phyloP scores from a whole-genome alignment of 2,113 vertebrate genomes.

The Dascyllus trimaculatus region DNA sequence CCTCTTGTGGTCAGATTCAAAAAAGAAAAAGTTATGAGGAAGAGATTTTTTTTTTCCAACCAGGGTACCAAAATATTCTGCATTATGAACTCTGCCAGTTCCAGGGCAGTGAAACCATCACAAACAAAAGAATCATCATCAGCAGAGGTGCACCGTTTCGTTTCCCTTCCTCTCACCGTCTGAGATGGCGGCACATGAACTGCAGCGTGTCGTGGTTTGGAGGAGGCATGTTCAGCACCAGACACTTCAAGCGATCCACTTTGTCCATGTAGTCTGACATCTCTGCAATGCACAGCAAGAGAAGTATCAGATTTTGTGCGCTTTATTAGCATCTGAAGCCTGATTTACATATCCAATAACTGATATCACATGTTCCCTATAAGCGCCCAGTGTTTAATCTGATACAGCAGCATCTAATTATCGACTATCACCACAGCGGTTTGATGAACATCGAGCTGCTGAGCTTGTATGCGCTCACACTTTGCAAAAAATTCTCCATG shows the following conservation, averaged over 20 bases:
- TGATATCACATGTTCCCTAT: constrained; percentile 19
- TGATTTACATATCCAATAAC: constrained; percentile 37
- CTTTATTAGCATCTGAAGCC: constrained; percentile 20
- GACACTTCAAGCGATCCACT: constrained; percentile 85
- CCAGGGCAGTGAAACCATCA: not conserved
- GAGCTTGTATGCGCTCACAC: not conserved
- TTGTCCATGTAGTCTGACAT: constrained; percentile 85
- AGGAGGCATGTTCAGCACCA: constrained; percentile 87
- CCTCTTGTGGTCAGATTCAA: constrained; percentile 71
- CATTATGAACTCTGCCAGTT: constrained; percentile 21
- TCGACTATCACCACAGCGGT: constrained; percentile 21
- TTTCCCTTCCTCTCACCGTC: constrained; percentile 82
- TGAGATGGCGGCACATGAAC: constrained; percentile 89
- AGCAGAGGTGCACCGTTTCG: not conserved
- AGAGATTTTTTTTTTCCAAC: constrained; percentile 14
- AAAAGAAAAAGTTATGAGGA: constrained; percentile 17
- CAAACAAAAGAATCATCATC: not conserved
- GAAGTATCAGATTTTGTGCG: constrained; percentile 11
- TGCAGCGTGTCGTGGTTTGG: constrained; percentile 88
- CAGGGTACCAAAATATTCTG: constrained; percentile 29
- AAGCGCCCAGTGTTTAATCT: constrained; percentile 29
- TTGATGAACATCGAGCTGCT: constrained; percentile 10
- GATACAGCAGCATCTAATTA: constrained; percentile 15
- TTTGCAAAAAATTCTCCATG: not conserved
- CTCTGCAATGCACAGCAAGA: constrained; percentile 78